Conservation (phyloP, 1,140 invertebrate species). For the Drosophila erecta region DNA sequence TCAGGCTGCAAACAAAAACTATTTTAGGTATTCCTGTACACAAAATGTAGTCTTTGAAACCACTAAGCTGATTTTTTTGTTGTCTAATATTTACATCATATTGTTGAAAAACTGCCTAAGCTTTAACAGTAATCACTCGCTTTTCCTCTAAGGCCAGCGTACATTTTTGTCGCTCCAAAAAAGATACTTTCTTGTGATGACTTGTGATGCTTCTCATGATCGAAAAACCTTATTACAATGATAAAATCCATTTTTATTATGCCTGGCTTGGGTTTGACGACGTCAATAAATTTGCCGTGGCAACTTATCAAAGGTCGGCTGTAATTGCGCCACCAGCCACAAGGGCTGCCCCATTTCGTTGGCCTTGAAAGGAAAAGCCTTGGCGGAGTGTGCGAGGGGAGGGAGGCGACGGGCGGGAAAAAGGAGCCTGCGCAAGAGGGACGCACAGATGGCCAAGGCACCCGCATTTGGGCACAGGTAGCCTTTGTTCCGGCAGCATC, state of each 20-base stretch:
- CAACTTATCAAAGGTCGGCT: constrained; percentile 20
- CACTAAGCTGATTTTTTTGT: no score
- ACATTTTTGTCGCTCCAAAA: background rate
- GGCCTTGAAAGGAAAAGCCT: constrained; percentile 76
- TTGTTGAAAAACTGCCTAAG: no score
- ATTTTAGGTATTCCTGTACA: no score
- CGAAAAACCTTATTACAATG: background rate
- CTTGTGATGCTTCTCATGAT: no score
- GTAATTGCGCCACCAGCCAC: constrained; percentile 2
- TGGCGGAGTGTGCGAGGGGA: constrained; percentile 26
- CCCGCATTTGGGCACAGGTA: constrained; percentile 58
- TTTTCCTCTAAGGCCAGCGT: no score
- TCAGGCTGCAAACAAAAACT: no score
- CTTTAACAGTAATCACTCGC: no score
- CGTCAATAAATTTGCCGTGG: background rate
- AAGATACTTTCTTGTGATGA: no score
- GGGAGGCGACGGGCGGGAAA: constrained; percentile 5
- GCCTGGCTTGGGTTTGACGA: background rate
- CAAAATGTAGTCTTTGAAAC: no score
- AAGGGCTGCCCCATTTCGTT: constrained; percentile 40
- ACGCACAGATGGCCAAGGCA: constrained; percentile 17
- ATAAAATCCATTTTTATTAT: background rate
- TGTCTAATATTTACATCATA: no score
- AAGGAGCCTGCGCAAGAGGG: constrained; percentile 47
- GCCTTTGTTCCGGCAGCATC: constrained; percentile 23